These are phyloP conservation scores for Melipona quadrifasciata DNA, from an alignment of 1,140 invertebrate genomes.

Conservation along the genomic window DNA sequence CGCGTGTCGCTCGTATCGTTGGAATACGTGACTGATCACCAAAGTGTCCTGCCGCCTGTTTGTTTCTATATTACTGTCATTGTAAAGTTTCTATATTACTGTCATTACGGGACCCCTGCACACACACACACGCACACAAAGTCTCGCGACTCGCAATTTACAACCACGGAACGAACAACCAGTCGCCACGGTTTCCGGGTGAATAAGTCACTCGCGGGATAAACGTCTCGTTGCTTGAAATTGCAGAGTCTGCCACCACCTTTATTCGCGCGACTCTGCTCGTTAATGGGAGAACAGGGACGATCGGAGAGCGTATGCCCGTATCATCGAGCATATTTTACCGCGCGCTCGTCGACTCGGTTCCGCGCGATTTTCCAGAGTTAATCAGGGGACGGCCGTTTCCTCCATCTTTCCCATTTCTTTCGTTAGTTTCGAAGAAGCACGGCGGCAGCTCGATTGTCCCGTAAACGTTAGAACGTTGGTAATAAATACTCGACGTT, in stretches of 20 bases:
- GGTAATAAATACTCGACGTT: too few relatives aligned
- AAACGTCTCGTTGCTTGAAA: constrained; percentile 35
- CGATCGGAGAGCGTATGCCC: neutral
- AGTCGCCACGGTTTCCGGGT: constrained; percentile 34
- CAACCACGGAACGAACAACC: constrained; percentile 13
- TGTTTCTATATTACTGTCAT: constrained; percentile 22
- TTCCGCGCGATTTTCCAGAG: neutral
- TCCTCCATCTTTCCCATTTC: neutral
- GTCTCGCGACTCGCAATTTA: neutral
- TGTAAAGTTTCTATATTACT: constrained; percentile 21
- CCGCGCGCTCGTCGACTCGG: neutral
- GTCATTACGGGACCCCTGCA: constrained; percentile 9
- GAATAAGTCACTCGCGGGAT: constrained; percentile 32
- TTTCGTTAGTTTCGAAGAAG: neutral
- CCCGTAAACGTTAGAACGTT: constrained; percentile 8
- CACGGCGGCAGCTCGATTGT: neutral
- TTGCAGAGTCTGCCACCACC: constrained; percentile 17
- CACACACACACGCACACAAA: neutral
- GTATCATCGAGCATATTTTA: constrained; percentile 31
- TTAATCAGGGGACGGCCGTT: constrained; percentile 22
- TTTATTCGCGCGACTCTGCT: constrained; percentile 25
- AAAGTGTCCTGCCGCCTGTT: too few relatives aligned
- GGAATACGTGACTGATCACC: too few relatives aligned
- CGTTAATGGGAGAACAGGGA: constrained; percentile 8
- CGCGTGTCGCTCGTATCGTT: too few relatives aligned